These are phyloP conservation scores for Melikaiella ostensackeni DNA, from an alignment of 2,888 invertebrate species.

Conservation along the genomic window DNA sequence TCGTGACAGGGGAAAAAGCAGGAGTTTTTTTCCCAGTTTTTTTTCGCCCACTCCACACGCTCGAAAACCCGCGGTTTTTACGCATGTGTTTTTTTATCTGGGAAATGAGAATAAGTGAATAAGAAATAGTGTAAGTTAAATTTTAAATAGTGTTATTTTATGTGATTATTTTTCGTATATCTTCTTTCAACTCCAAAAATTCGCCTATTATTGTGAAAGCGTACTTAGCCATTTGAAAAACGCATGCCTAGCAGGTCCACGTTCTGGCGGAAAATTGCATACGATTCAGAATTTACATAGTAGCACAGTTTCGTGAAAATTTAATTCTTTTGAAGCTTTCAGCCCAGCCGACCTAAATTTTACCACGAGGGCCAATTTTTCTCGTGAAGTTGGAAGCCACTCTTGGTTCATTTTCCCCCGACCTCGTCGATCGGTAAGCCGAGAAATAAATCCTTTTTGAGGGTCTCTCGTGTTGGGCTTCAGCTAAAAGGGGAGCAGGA, in stretches of 20 bases:
- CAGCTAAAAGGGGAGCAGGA: slow-evolving; percentile 38
- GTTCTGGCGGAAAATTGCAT: background rate
- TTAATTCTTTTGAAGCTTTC: slow-evolving; percentile 40
- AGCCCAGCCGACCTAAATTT: slow-evolving; percentile 27
- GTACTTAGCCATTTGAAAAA: background rate
- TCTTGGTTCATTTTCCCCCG: slow-evolving; percentile 5
- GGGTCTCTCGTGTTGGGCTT: slow-evolving; percentile 40
- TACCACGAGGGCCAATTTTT: slow-evolving; percentile 38
- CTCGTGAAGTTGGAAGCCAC: slow-evolving; percentile 31
- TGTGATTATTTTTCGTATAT: background rate
- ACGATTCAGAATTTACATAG: background rate
- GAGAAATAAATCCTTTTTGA: slow-evolving; percentile 61
- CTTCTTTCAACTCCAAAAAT: background rate
- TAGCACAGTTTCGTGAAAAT: slow-evolving; percentile 33
- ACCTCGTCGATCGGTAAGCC: slow-evolving; percentile 44
- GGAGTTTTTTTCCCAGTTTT: no score
- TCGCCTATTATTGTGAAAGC: no score
- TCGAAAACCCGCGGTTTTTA: no score
- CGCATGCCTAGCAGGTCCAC: background rate
- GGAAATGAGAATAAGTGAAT: no score
- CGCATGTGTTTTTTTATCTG: no score
- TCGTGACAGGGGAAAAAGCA: no score
- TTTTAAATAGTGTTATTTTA: background rate
- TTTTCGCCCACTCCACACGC: no score
- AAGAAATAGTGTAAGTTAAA: no score